phyloP scores from a whole-genome alignment of 2,113 vertebrate genomes.

The Trachemys scripta region DNA sequence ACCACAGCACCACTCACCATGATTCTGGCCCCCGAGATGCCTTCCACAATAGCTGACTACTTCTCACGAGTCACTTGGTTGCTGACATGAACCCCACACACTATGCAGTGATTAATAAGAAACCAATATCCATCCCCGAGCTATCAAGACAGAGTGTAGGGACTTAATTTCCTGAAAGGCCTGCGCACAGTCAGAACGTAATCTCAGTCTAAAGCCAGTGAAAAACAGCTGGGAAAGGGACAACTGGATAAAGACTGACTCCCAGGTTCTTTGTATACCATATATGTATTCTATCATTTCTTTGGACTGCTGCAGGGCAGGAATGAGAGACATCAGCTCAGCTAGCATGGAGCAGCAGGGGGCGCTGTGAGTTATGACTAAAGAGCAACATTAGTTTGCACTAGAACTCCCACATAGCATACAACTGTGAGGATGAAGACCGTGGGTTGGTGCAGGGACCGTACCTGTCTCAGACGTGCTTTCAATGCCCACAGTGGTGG shows the following conservation, averaged over 20 bases:
- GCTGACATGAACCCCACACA: accelerated
- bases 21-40: accelerated
- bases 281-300: neutral
- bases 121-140: neutral
- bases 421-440: accelerated
- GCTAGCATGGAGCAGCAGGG: neutral
- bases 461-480: constrained; percentile 91
- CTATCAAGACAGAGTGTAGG: neutral
- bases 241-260: neutral
- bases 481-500: constrained; percentile 93
- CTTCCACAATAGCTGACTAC: neutral
- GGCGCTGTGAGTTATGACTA: neutral
- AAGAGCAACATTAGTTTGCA: accelerated
- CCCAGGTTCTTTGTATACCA: neutral
- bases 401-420: neutral
- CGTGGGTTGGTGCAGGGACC: accelerated
- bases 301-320: neutral
- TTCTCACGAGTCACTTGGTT: neutral
- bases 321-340: neutral
- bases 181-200: neutral
- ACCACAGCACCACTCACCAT: neutral
- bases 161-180: neutral
- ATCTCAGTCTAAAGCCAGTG: neutral
- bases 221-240: neutral
- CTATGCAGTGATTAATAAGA: accelerated